phyloP scores from a whole-genome alignment of 2,797 vertebrate species.

The Cyprinodon diabolis region DNA sequence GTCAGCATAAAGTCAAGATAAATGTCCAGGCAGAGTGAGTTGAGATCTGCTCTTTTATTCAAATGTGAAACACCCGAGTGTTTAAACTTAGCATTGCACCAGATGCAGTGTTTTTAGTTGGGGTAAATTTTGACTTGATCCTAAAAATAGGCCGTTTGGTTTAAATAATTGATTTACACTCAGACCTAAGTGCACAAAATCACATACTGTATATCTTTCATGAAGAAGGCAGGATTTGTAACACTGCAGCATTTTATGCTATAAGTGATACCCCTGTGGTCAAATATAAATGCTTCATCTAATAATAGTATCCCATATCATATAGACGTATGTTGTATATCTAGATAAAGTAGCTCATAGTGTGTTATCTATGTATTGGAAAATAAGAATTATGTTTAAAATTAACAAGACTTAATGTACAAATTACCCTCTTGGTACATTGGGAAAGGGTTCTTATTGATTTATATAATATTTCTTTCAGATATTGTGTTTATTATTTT shows the following conservation, averaged over 20 bases:
- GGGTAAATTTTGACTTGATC: constrained; percentile 38
- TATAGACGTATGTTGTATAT: background rate
- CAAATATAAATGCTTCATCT: background rate
- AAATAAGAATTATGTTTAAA: constrained; percentile 7
- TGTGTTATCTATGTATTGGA: background rate
- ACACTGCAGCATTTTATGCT: constrained; percentile 18
- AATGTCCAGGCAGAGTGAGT: background rate
- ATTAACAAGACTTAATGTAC: background rate
- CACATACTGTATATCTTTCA: constrained; percentile 78
- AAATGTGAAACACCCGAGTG: constrained; percentile 9
- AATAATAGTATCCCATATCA: background rate
- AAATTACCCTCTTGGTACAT: no score
- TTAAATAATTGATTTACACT: constrained; percentile 73
- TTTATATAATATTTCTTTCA: no score
- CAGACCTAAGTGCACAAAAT: constrained; percentile 52
- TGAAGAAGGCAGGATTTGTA: constrained; percentile 34
- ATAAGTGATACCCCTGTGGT: background rate
- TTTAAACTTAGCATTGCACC: constrained; percentile 15
- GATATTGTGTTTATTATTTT: no score
- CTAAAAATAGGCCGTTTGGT: constrained; percentile 64
- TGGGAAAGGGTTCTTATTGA: no score
- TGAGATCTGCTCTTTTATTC: background rate
- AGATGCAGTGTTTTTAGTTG: constrained; percentile 30
- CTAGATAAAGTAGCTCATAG: background rate
- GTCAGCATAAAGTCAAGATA: background rate